phyloP scores from a whole-genome alignment of 2,797 vertebrate species.

The Chelidonichthys spinosus region DNA sequence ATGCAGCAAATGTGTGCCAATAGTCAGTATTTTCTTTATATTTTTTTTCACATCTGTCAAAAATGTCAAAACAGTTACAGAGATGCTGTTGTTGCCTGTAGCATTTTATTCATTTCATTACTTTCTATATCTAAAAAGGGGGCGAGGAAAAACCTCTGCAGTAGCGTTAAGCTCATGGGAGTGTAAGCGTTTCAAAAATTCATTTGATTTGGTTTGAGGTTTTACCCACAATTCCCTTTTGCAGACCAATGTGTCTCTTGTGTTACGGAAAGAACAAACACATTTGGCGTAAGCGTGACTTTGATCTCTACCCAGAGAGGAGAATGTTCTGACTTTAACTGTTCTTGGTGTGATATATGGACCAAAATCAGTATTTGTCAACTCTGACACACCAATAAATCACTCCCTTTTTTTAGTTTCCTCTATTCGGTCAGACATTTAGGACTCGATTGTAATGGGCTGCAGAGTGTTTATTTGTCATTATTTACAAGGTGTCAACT shows the following conservation, averaged over 20 bases:
- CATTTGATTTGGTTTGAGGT: not conserved
- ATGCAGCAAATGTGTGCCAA: not conserved
- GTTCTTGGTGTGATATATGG: not conserved
- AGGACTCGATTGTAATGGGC: not conserved
- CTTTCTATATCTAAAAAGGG: not conserved
- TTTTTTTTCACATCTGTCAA: not conserved
- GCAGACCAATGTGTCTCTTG: not conserved
- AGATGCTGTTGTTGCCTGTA: not conserved
- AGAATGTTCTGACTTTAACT: not conserved
- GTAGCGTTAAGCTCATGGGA: not conserved
- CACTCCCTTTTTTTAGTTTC: not conserved
- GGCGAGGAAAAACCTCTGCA: not conserved
- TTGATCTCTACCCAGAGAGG: not conserved
- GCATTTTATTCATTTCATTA: not conserved
- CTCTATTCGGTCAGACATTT: not conserved
- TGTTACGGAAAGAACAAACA: not conserved
- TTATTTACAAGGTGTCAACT: constrained; percentile 3
- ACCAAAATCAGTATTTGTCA: not conserved
- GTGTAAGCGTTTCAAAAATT: not conserved
- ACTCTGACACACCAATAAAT: not conserved
- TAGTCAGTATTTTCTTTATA: not conserved
- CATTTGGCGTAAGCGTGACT: not conserved
- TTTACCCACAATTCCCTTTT: not conserved
- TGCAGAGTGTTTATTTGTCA: not conserved
- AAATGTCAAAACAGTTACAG: not conserved